Conservation (phyloP, 2,797 vertebrate genomes). For the Crocidura indochinensis region DNA sequence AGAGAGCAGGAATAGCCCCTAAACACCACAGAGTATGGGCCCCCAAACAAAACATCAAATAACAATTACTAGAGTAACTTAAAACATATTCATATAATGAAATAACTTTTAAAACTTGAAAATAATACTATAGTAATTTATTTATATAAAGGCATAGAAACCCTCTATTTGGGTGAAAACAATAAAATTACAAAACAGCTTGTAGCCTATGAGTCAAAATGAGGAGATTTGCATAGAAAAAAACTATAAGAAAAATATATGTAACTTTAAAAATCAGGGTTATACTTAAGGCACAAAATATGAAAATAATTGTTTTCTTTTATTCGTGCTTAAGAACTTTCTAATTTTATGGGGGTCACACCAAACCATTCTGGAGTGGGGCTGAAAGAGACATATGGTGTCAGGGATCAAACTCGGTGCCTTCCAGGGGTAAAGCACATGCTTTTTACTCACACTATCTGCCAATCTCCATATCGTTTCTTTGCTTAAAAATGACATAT, state of each 20-base stretch:
- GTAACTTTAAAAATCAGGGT: neutral
- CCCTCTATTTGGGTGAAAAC: neutral
- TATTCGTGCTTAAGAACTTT: neutral
- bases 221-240: neutral
- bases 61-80: slow-evolving; percentile 26
- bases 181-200: slow-evolving; percentile 63
- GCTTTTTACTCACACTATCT: too few relatives aligned
- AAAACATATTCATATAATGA: slow-evolving; percentile 37
- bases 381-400: too few relatives aligned
- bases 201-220: neutral
- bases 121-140: neutral
- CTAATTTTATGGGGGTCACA: neutral
- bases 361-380: too few relatives aligned
- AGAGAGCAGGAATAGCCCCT: too few relatives aligned
- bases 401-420: too few relatives aligned
- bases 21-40: too few relatives aligned
- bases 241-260: neutral
- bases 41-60: too few relatives aligned
- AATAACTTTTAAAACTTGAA: slow-evolving; percentile 53
- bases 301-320: slow-evolving; percentile 11
- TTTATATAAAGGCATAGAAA: slow-evolving; percentile 46
- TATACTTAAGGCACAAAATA: neutral
- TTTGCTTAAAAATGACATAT: slow-evolving; percentile 19
- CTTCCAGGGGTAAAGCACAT: too few relatives aligned
- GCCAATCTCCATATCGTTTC: neutral